phyloP scores from a whole-genome alignment of 2,888 invertebrate genomes.

The Lagria hirta region DNA sequence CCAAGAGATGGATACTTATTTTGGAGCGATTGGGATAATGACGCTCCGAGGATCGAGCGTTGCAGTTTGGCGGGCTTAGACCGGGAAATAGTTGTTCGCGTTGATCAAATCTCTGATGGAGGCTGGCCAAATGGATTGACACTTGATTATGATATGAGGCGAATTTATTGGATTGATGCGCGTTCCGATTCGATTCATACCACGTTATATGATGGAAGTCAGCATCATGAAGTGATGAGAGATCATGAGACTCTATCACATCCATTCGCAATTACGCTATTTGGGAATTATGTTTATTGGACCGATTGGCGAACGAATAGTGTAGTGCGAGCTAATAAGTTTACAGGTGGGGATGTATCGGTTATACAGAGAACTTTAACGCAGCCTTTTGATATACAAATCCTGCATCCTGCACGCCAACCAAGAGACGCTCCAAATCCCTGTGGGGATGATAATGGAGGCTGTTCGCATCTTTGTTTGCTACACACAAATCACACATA shows the following conservation, averaged over 20 bases:
- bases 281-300: constrained; percentile 88
- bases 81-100: constrained; percentile 61
- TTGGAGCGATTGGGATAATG: constrained; percentile 87
- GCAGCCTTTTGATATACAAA: constrained; percentile 89
- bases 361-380: constrained; percentile 80
- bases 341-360: constrained; percentile 76
- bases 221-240: constrained; percentile 66
- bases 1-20: constrained; percentile 76
- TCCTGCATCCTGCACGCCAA: constrained; percentile 76
- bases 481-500: constrained; percentile 65
- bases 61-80: constrained; percentile 74
- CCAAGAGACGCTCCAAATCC: constrained; percentile 65
- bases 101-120: constrained; percentile 57
- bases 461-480: constrained; percentile 81
- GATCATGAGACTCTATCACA: constrained; percentile 78
- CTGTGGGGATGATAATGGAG: constrained; percentile 70
- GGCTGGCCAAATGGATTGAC: constrained; percentile 87
- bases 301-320: constrained; percentile 91
- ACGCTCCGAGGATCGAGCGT: constrained; percentile 78
- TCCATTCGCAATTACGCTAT: constrained; percentile 86
- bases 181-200: constrained; percentile 86
- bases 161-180: constrained; percentile 86
- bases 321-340: constrained; percentile 85
- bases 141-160: constrained; percentile 69
- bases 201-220: constrained; percentile 75